Evolutionary conservation across 2,888 invertebrate species (phyloP).

Genomic region (Chloroclystis v-ata): DNA sequence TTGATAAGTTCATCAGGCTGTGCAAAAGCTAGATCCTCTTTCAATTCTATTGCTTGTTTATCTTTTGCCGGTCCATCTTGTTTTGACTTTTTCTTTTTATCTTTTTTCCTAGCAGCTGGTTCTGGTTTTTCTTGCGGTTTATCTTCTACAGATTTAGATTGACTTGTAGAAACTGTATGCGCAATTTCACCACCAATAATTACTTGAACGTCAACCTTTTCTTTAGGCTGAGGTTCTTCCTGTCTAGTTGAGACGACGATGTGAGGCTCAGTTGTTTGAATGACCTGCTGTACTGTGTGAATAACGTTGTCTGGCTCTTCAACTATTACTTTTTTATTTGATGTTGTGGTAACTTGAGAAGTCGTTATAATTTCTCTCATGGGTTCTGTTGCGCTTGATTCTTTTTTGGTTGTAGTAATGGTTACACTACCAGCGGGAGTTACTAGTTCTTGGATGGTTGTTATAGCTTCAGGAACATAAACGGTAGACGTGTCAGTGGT

Average conservation of each 20-base stretch:
- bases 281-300: conserved; percentile 29
- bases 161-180: conserved; percentile 24
- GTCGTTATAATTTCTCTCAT: conserved; percentile 19
- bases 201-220: conserved; percentile 28
- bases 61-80: conserved; percentile 4
- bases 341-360: conserved; percentile 21
- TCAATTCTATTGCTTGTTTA: neutral
- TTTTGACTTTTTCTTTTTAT: conserved; percentile 5
- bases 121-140: conserved; percentile 6
- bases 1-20: neutral
- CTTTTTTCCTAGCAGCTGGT: neutral
- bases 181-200: conserved; percentile 38
- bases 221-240: conserved; percentile 11
- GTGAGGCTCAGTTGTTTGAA: conserved; percentile 27
- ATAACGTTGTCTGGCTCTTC: conserved; percentile 20
- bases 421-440: conserved; percentile 14
- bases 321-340: conserved; percentile 13
- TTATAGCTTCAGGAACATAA: conserved; percentile 8
- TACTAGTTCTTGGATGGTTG: conserved; percentile 11
- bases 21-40: neutral
- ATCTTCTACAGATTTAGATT: conserved; percentile 8
- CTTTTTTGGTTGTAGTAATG: conserved; percentile 20
- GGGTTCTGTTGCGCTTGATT: conserved; percentile 9
- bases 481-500: conserved; percentile 5
- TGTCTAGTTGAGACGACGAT: conserved; percentile 19